Base-by-base conservation (phyloP, 1,140 invertebrate species). In the Hyles vespertilio region DNA sequence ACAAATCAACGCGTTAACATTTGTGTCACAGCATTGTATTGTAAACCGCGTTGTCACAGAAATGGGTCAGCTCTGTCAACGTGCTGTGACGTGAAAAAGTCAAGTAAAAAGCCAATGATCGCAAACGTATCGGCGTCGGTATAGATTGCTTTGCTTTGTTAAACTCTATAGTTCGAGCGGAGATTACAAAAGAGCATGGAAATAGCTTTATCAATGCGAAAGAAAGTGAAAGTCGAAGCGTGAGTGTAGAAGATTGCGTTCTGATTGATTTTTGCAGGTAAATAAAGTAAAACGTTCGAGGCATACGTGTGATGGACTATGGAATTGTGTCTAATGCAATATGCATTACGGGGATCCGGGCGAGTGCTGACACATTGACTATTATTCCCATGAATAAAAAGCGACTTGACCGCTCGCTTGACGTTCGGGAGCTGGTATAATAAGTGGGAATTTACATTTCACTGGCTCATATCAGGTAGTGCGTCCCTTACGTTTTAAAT, bases 331-430 rank as follows among this genome's bases (percentile, higher is more conserved):
- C 56, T 47, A 74, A 71, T 70, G 51, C 49, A 58, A 59, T 55
- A 51, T 52, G 53, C 32, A 48, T 67, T 66, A 72, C 63, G 58
- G 36, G 36, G 45, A 12, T 36, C 47, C 50, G 40, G 47, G 33
- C 62, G 59, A 71, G 60, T 68, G 69, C 72, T 73, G 71, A 74
- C 72, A 81, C 70, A 75, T 74, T 67, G 66, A 70, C 68, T 72
- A 75, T 74, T 76, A 72, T 76, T 74, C 67, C 73, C 68, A 76
- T 78, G 72, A 79, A 77, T 81, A 79, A 77, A 69, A 77, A 74
- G 69, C 67, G 59, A 71, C 61, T 69, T 71, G 75, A 66, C 72
- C 63, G 71, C 51, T 56, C 50, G 51, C 61, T 65, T 74, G 73
- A 77, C 79, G 76, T 65, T 72, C 73, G 64, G 72, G 61, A 70